Evolutionary conservation across 2,113 vertebrate genomes (phyloP), one percentile per base, ranked within the genome.

Genomic region (Delphinus delphis): DNA sequence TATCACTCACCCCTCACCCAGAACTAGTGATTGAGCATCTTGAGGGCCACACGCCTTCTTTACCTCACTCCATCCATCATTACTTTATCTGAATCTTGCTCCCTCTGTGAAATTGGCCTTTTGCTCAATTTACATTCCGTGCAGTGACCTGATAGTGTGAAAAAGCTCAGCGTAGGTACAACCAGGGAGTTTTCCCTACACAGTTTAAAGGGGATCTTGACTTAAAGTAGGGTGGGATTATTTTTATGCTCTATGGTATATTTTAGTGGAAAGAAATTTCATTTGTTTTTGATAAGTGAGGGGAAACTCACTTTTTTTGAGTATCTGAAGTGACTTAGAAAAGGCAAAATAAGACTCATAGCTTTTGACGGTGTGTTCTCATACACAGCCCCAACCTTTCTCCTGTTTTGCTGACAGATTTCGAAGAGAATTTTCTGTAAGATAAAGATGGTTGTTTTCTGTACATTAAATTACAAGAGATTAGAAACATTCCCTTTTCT

Each of bases 401-500:
- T 76, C 80, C 41, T 89, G 15, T 95, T 90, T 84, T 68, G 65
- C 47, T 88, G 60, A 94, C 71, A 93, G 63, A 86, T 95, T 93
- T 96, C 10, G 2, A 50, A 71, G 67, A 81, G 68, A 67, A 21
- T 89, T 95, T 97, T 84, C 47, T 79, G 15, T 58, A 60, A 67
- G 82, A 47, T 87, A 92, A 90, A 65, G 28, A 87, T 44, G 18
- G 79, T 94, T 97, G 93, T 36, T 76, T 96, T 55, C 92, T 70
- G 50, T 86, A 82, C 47, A 93, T 60, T 87, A 92, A 95, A 95
- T 97, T 86, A 93, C 14, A 33, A 70, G 90, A 96, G 88, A 97
- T 98, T 96, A 96, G 95, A 97, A 97, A 88, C 92, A 96, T 94
- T 90, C 25, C 31, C 18, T 97, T 90, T 95, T 95, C 83, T 97